Evolutionary conservation across 2,888 invertebrate genomes (phyloP).

Genomic region (Diarsia mendica): DNA sequence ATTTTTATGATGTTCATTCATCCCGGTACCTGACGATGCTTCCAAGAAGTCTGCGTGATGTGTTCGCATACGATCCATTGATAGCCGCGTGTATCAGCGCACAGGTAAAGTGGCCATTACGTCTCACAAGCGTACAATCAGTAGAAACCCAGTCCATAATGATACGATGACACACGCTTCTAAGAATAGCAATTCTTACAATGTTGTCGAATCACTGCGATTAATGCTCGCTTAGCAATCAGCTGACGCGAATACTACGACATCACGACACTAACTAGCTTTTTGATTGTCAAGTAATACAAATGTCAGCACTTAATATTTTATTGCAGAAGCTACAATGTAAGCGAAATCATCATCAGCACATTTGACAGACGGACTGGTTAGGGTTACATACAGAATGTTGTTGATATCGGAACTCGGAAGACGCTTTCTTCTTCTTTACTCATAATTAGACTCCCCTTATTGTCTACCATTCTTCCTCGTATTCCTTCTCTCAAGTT

Average conservation of each 20-base stretch:
- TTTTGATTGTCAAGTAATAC: not conserved
- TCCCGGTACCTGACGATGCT: not conserved
- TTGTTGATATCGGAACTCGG: not conserved
- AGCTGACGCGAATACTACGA: conserved; percentile 14
- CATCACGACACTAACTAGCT: not conserved
- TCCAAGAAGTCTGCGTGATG: conserved; percentile 5
- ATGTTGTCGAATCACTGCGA: conserved; percentile 33
- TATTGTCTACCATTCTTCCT: no score
- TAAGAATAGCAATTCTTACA: conserved; percentile 16
- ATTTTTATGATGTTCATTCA: conserved; percentile 5
- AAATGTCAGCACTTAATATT: not conserved
- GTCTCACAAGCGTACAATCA: not conserved
- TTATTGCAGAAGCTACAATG: not conserved
- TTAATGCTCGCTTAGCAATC: conserved; percentile 16
- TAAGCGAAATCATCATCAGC: not conserved
- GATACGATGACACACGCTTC: conserved; percentile 35
- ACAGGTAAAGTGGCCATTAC: conserved; percentile 7
- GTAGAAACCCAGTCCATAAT: conserved; percentile 18
- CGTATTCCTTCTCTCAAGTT: not conserved
- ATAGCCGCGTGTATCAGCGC: conserved; percentile 5
- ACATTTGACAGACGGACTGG: not conserved
- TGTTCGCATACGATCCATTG: not conserved
- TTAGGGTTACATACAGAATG: not conserved
- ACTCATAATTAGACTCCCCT: not conserved
- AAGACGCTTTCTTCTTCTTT: not conserved